phyloP scores from a whole-genome alignment of 2,888 invertebrate species.

The Drosophila koepferae region DNA sequence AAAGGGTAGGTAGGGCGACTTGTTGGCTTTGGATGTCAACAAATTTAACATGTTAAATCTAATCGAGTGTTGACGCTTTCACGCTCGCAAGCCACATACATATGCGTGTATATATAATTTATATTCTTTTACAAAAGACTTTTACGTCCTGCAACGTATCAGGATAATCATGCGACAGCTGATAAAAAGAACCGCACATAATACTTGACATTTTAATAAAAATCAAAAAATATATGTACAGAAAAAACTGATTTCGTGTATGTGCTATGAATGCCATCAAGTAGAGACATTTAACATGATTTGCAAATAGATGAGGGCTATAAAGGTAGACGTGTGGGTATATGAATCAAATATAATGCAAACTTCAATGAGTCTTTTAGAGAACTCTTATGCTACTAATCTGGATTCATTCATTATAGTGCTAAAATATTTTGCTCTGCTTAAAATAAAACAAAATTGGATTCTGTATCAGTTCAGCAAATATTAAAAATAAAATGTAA shows the following conservation, averaged over 20 bases:
- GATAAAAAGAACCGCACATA: background rate
- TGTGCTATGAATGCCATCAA: background rate
- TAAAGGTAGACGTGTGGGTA: too few species aligned
- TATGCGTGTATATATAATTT: background rate
- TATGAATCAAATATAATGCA: background rate
- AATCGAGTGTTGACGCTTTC: background rate
- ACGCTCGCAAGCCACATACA: background rate
- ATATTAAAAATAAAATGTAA: too few species aligned
- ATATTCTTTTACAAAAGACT: background rate
- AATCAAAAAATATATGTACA: background rate
- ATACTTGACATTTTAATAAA: slow-evolving; percentile 4
- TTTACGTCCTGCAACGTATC: background rate
- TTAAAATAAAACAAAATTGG: too few species aligned
- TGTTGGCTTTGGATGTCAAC: slow-evolving; percentile 34
- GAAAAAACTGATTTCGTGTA: background rate
- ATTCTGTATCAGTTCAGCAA: too few species aligned
- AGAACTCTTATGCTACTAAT: too few species aligned
- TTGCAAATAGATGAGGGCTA: background rate
- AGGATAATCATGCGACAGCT: background rate
- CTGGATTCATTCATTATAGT: too few species aligned
- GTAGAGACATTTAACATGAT: background rate
- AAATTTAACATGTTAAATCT: slow-evolving; percentile 22
- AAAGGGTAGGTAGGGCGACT: slow-evolving; percentile 9
- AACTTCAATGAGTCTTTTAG: background rate
- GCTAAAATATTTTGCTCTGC: too few species aligned